These are phyloP conservation scores for Protobothrops flavoviridis DNA, from an alignment of 2,113 vertebrate species.

Conservation along the genomic window DNA sequence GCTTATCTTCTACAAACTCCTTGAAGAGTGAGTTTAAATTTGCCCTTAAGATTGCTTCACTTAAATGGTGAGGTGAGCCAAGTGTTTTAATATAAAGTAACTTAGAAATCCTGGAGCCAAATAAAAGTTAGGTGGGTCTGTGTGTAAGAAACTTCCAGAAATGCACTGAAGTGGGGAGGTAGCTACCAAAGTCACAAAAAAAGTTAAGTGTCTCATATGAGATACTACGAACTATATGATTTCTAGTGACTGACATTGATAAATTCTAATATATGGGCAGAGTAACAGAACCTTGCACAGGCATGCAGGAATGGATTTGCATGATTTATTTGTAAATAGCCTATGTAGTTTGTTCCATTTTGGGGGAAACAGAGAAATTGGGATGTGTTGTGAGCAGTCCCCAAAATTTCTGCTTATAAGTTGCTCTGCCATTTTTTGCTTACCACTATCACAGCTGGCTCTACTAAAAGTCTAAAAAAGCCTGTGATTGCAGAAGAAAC, in stretches of 20 bases:
- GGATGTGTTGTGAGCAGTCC: neutral
- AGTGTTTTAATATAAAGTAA: neutral
- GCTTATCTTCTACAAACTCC: neutral
- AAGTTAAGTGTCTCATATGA: neutral
- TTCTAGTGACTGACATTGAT: neutral
- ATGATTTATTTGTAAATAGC: neutral
- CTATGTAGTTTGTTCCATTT: neutral
- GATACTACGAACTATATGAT: neutral
- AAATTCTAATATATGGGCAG: too few species aligned
- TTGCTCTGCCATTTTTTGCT: neutral
- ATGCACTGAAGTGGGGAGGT: neutral
- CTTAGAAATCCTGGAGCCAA: neutral
- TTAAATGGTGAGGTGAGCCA: neutral
- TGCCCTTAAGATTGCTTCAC: neutral
- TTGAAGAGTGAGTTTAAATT: neutral
- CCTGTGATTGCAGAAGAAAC: neutral
- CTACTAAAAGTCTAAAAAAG: neutral
- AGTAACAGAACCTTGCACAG: neutral
- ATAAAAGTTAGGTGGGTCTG: neutral
- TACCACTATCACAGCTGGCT: neutral
- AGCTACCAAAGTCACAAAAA: neutral
- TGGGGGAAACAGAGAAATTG: neutral
- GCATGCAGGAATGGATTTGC: neutral
- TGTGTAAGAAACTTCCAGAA: neutral
- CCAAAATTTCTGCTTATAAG: neutral